phyloP scores from a whole-genome alignment of 2,797 vertebrate species.

The Micromesistius poutassou region DNA sequence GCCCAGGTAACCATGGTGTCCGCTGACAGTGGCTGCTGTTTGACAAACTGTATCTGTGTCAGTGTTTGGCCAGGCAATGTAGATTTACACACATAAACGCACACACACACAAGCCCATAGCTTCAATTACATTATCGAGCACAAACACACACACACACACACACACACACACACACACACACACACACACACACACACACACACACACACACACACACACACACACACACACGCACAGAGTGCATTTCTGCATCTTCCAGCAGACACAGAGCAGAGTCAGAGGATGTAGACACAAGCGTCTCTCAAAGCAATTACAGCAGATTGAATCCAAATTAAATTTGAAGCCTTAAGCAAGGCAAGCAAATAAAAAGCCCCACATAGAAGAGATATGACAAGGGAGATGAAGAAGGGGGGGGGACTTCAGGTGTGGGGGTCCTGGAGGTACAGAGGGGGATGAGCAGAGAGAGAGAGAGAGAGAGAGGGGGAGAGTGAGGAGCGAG shows the following conservation, averaged over 20 bases:
- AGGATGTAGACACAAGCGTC: conserved; percentile 67
- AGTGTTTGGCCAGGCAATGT: conserved; percentile 51
- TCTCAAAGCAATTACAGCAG: conserved; percentile 80
- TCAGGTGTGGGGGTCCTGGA: conserved; percentile 57
- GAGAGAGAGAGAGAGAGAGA: not conserved
- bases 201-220: conserved; percentile 25
- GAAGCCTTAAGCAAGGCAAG: conserved; percentile 72
- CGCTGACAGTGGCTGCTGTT: conserved; percentile 54
- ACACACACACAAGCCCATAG: conserved; percentile 18
- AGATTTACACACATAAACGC: conserved; percentile 36
- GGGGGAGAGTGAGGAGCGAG: not conserved
- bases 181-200: conserved; percentile 1
- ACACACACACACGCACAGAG: conserved; percentile 12
- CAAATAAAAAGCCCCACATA: conserved; percentile 53
- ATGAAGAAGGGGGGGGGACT: conserved; percentile 41
- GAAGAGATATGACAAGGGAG: conserved; percentile 69
- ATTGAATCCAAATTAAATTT: conserved; percentile 81
- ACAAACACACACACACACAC: conserved; percentile 6
- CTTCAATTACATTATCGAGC: conserved; percentile 41
- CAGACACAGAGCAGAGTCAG: conserved; percentile 48
- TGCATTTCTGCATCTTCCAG: conserved; percentile 30
- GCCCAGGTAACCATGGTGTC: conserved; percentile 47
- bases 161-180: conserved; percentile 31
- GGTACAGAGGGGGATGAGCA: conserved; percentile 41
- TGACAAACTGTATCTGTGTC: conserved; percentile 65